Percentiles rank a stretch among this genome's conserved stretches.
Evolutionary conservation across 2,888 invertebrate genomes (phyloP).

Genomic region (Macrosoma leucophasiata): DNA sequence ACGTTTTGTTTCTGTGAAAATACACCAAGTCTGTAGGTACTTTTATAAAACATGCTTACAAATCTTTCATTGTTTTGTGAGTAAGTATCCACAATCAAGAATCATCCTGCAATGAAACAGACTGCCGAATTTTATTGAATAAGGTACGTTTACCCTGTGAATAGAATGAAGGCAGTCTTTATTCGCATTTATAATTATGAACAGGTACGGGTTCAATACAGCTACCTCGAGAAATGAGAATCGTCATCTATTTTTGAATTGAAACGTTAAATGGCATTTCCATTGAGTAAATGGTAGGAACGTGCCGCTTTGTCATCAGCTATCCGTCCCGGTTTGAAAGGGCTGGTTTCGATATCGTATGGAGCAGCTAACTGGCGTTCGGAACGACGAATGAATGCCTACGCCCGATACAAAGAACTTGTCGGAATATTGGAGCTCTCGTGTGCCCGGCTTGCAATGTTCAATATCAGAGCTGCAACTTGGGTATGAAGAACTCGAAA

Average conservation of each 20-base stretch:
- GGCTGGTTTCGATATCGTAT: constrained; percentile 50
- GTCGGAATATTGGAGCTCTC: constrained; percentile 38
- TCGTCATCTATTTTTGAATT: constrained; percentile 34
- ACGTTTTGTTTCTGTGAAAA: too few species aligned
- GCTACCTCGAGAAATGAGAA: constrained; percentile 26
- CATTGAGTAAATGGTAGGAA: constrained; percentile 45
- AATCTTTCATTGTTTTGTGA: too few species aligned
- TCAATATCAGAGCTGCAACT: constrained; percentile 10
- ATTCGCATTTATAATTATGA: too few species aligned
- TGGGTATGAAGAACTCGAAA: too few species aligned
- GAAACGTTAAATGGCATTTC: constrained; percentile 49
- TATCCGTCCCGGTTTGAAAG: constrained; percentile 48
- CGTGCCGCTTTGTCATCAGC: constrained; percentile 52
- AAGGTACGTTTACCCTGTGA: too few species aligned
- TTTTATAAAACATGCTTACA: too few species aligned
- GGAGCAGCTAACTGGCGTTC: constrained; percentile 47
- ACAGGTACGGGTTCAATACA: too few species aligned
- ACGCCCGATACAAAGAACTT: constrained; percentile 46
- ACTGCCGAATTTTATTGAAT: background rate
- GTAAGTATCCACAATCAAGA: too few species aligned
- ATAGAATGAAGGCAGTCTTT: too few species aligned
- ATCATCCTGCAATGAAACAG: too few species aligned
- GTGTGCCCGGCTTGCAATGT: constrained; percentile 27
- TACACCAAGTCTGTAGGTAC: too few species aligned
- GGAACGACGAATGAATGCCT: constrained; percentile 41